Conservation (phyloP, 2,113 vertebrate species). For the Nanorana parkeri region DNA sequence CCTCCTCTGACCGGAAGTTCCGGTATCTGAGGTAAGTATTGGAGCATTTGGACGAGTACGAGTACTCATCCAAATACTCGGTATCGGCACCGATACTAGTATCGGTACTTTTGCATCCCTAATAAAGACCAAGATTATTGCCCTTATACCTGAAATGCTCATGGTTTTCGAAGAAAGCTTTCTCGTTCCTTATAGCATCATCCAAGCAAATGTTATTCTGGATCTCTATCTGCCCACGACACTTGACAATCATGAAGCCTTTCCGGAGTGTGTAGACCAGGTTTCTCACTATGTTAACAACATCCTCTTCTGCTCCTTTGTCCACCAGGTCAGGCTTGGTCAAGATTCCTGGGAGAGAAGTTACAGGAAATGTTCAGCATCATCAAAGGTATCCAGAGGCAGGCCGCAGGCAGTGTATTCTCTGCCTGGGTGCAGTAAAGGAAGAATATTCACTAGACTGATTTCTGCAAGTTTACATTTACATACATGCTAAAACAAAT, state of each 20-base stretch:
- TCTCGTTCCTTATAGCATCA: slow-evolving; percentile 78
- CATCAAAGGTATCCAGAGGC: background rate
- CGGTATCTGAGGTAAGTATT: too few relatives aligned
- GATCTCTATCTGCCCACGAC: slow-evolving; percentile 82
- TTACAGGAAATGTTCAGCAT: too few relatives aligned
- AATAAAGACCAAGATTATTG: background rate
- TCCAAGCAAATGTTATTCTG: slow-evolving; percentile 70
- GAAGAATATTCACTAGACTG: too few relatives aligned
- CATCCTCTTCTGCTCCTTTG: slow-evolving; percentile 77
- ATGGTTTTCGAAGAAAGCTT: slow-evolving; percentile 79
- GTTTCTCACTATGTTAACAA: slow-evolving; percentile 79
- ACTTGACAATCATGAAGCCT: slow-evolving; percentile 91
- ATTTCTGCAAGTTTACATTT: too few relatives aligned
- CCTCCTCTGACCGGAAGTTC: too few relatives aligned
- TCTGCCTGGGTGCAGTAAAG: too few relatives aligned
- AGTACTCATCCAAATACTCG: too few relatives aligned
- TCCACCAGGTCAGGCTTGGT: slow-evolving; percentile 91
- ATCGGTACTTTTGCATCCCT: too few relatives aligned
- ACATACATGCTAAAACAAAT: too few relatives aligned
- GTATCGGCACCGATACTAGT: too few relatives aligned
- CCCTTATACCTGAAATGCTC: slow-evolving; percentile 72
- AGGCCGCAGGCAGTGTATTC: too few relatives aligned
- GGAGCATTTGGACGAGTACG: too few relatives aligned
- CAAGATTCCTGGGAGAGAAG: slow-evolving; percentile 77
- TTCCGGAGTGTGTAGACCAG: slow-evolving; percentile 78